These are phyloP conservation scores for Cantharis lateralis DNA, from an alignment of 2,888 invertebrate species.

Conservation along the genomic window DNA sequence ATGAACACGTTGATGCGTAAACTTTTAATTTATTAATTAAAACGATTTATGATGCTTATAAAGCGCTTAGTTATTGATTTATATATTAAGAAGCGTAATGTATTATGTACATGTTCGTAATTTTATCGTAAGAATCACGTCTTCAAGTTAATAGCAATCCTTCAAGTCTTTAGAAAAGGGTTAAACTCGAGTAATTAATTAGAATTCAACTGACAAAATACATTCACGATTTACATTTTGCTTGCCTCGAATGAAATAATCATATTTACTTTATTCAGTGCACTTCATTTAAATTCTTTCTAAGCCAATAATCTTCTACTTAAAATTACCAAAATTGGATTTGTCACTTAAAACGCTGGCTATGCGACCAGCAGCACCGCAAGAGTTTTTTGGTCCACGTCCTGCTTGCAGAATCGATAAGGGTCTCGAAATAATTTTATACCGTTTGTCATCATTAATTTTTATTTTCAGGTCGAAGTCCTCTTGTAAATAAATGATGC, in stretches of 20 bases:
- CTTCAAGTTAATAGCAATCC: background rate
- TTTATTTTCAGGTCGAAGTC: background rate
- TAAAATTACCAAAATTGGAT: background rate
- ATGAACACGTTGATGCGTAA: background rate
- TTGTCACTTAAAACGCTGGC: background rate
- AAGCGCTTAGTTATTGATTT: background rate
- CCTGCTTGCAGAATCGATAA: background rate
- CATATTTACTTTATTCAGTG: conserved; percentile 2
- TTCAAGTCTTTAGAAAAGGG: background rate
- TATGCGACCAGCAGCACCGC: background rate
- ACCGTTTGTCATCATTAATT: background rate
- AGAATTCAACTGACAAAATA: conserved; percentile 2
- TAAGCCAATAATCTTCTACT: background rate
- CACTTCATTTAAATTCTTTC: background rate
- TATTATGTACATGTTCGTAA: background rate
- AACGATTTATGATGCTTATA: background rate
- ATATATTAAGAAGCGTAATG: background rate
- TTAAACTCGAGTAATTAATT: conserved; percentile 10
- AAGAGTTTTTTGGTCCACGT: background rate
- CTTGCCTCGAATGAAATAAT: conserved; percentile 3
- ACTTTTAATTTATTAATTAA: background rate
- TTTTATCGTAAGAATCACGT: background rate
- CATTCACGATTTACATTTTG: conserved; percentile 6
- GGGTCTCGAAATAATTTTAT: background rate
- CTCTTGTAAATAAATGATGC: background rate